Conservation (phyloP, 2,797 vertebrate genomes). For the Pagetopsis macropterus region DNA sequence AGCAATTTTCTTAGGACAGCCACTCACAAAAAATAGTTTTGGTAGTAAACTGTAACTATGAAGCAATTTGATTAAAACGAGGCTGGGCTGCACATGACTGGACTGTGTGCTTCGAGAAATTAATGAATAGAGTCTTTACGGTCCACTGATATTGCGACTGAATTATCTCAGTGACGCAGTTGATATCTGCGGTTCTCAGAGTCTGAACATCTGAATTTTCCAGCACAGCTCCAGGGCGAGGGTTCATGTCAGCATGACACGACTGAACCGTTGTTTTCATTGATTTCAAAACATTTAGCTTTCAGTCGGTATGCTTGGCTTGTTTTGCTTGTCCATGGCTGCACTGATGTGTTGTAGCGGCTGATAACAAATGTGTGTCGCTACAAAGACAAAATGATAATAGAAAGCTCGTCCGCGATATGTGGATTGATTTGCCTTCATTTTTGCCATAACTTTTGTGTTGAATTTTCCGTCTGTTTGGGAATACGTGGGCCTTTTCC, state of each 20-base stretch:
- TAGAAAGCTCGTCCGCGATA: constrained; percentile 8
- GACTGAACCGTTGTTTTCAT: constrained; percentile 53
- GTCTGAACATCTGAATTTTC: constrained; percentile 52
- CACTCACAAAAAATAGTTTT: constrained; percentile 24
- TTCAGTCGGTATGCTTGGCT: constrained; percentile 48
- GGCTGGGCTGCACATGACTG: constrained; percentile 19
- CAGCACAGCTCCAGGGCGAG: constrained; percentile 48
- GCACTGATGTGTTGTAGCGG: constrained; percentile 30
- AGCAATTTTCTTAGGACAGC: constrained; percentile 16
- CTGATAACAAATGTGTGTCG: constrained; percentile 31
- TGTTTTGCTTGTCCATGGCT: constrained; percentile 27
- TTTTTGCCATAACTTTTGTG: constrained; percentile 20
- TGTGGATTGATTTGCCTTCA: constrained; percentile 28
- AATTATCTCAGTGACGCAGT: constrained; percentile 66
- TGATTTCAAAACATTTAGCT: constrained; percentile 63
- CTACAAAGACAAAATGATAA: constrained; percentile 28
- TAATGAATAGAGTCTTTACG: constrained; percentile 48
- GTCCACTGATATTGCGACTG: constrained; percentile 60
- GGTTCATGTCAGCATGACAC: constrained; percentile 70
- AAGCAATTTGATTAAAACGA: constrained; percentile 47
- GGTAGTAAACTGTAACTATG: constrained; percentile 36
- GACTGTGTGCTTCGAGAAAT: constrained; percentile 42
- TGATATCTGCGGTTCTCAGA: constrained; percentile 50
- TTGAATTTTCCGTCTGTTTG: constrained; percentile 43
- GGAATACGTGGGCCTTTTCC: constrained; percentile 39